Conservation (phyloP, 2,113 vertebrate species). For the Archilochus colubris region DNA sequence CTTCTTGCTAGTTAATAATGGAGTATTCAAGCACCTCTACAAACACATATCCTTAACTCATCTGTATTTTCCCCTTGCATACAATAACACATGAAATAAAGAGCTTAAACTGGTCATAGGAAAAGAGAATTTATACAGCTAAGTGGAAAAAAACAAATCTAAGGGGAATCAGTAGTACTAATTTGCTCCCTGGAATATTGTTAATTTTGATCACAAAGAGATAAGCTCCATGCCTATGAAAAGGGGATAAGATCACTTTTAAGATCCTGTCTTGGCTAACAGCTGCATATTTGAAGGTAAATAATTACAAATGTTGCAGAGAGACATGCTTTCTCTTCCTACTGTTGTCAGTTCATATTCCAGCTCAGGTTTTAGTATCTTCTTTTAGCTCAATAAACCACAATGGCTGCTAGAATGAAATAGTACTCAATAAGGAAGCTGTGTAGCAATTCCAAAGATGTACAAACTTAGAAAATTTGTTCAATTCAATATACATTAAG, state of each 20-base stretch:
- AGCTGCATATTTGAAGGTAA: neutral
- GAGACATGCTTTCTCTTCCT: neutral
- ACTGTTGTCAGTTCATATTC: neutral
- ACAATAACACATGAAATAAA: neutral
- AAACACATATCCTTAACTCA: neutral
- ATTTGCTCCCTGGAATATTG: neutral
- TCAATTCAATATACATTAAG: neutral
- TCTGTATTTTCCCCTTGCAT: neutral
- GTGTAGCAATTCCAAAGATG: neutral
- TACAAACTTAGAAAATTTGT: neutral
- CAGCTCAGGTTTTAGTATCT: neutral
- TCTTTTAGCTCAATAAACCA: neutral
- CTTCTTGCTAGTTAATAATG: neutral
- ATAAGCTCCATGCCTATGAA: neutral
- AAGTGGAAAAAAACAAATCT: neutral
- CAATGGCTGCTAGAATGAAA: neutral
- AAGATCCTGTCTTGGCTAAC: neutral
- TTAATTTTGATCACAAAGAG: neutral
- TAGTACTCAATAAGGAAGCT: neutral
- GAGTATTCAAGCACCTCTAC: neutral
- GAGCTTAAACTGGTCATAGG: neutral
- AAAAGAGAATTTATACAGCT: neutral
- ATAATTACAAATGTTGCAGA: neutral
- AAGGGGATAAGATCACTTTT: neutral
- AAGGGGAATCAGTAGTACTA: neutral